Evolutionary conservation across 2,113 vertebrate species (phyloP).

Genomic region (Leptodactylus fuscus): DNA sequence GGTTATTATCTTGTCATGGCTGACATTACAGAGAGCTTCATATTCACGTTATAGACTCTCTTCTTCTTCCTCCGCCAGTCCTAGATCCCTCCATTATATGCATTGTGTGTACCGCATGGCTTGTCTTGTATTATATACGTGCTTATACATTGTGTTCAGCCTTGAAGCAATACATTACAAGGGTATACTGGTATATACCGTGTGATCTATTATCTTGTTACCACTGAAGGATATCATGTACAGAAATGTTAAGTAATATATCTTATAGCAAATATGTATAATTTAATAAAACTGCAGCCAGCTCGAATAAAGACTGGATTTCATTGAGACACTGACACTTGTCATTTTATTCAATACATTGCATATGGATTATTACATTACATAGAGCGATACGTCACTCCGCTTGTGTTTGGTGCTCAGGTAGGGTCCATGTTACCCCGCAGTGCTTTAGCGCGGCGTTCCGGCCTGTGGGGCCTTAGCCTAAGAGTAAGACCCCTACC

Average conservation of each 20-base stretch:
- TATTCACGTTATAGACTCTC: no score
- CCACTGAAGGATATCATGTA: slow-evolving; percentile 40
- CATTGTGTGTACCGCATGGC: not conserved
- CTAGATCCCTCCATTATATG: slow-evolving; percentile 1
- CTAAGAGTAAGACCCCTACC: no score
- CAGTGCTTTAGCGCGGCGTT: no score
- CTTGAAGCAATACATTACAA: not conserved
- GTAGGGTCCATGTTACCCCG: no score
- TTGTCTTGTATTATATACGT: slow-evolving; percentile 22
- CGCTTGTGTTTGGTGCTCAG: no score
- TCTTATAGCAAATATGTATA: slow-evolving; percentile 59
- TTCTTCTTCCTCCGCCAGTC: slow-evolving; percentile 2
- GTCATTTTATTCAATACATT: not conserved
- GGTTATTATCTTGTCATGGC: no score
- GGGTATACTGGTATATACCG: slow-evolving; percentile 46
- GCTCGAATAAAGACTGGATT: slow-evolving; percentile 24
- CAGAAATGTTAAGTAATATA: slow-evolving; percentile 63
- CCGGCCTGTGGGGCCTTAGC: no score
- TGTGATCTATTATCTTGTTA: slow-evolving; percentile 41
- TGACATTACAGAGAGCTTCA: no score
- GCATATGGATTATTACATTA: not conserved
- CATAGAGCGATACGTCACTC: no score
- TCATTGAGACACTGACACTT: no score
- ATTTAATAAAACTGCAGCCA: slow-evolving; percentile 11
- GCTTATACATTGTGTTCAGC: not conserved